A percentile compares a stretch with the other conserved stretches of the same genome.
phyloP scores from a whole-genome alignment of 2,888 invertebrate species.

The Dendrolimus houi region DNA sequence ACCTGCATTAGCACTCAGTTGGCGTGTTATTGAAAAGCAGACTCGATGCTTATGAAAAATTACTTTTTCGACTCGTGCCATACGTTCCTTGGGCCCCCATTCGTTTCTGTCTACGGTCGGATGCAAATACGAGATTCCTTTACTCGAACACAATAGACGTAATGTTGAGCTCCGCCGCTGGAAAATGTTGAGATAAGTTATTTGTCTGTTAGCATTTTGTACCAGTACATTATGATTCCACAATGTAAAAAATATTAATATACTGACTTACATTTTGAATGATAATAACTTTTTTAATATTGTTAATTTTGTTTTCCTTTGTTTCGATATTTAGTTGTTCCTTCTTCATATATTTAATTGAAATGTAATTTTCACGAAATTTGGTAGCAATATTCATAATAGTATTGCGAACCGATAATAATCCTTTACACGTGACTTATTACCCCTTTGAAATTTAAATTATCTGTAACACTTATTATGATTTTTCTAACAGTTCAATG shows the following conservation, averaged over 20 bases:
- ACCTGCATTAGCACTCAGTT: constrained; percentile 27
- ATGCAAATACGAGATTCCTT: constrained; percentile 63
- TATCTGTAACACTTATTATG: too few species aligned
- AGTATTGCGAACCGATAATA: too few species aligned
- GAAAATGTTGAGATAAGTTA: constrained; percentile 62
- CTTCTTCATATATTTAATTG: too few species aligned
- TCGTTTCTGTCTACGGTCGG: constrained; percentile 42
- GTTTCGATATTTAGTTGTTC: too few species aligned
- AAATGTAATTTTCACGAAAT: too few species aligned
- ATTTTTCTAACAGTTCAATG: too few species aligned
- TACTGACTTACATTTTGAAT: background rate
- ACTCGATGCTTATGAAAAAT: constrained; percentile 54
- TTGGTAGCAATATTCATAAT: too few species aligned
- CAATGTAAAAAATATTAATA: constrained; percentile 2
- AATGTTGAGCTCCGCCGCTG: constrained; percentile 47
- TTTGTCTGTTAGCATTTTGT: constrained; percentile 50
- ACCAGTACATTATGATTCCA: constrained; percentile 30
- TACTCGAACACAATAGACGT: constrained; percentile 54
- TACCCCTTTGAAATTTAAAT: too few species aligned
- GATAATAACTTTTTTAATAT: too few species aligned
- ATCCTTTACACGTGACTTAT: too few species aligned
- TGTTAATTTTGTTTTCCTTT: too few species aligned
- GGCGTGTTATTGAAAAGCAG: constrained; percentile 51
- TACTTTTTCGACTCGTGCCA: constrained; percentile 47
- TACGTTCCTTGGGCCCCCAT: constrained; percentile 35